Evolutionary conservation across 2,797 vertebrate genomes (phyloP).

Genomic region (Vespertilio murinus): DNA sequence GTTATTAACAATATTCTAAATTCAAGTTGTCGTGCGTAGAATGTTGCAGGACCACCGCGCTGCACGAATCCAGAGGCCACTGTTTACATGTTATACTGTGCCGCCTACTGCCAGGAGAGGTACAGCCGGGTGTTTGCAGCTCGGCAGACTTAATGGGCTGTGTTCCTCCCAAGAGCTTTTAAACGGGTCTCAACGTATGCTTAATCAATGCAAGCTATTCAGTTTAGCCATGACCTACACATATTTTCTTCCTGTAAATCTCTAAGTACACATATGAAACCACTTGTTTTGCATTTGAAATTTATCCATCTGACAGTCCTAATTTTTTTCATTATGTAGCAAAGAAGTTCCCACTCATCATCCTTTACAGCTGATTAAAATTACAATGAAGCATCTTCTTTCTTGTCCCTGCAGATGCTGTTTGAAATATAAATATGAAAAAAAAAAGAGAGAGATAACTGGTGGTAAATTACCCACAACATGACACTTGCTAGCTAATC

Average conservation of each 20-base stretch:
- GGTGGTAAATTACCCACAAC: constrained; percentile 64
- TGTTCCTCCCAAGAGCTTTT: neutral
- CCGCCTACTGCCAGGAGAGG: neutral
- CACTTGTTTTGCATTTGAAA: neutral
- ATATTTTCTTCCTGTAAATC: constrained; percentile 36
- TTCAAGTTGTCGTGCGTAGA: neutral
- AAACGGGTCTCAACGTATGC: neutral
- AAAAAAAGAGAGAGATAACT: neutral
- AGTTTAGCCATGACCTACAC: neutral
- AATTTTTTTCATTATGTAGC: constrained; percentile 27
- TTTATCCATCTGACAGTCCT: neutral
- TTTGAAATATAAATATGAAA: constrained; percentile 55
- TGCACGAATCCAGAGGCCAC: neutral
- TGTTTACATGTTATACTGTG: neutral
- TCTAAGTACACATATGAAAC: neutral
- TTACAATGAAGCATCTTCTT: constrained; percentile 7
- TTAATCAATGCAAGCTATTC: neutral
- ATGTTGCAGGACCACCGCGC: neutral
- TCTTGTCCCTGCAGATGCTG: neutral
- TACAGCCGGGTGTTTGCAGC: neutral
- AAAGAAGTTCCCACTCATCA: neutral
- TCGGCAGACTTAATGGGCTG: neutral
- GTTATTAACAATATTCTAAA: neutral
- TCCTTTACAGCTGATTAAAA: constrained; percentile 39
- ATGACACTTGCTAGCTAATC: constrained; percentile 48